phyloP scores from a whole-genome alignment of 2,113 vertebrate species.

The Odontesthes bonariensis region DNA sequence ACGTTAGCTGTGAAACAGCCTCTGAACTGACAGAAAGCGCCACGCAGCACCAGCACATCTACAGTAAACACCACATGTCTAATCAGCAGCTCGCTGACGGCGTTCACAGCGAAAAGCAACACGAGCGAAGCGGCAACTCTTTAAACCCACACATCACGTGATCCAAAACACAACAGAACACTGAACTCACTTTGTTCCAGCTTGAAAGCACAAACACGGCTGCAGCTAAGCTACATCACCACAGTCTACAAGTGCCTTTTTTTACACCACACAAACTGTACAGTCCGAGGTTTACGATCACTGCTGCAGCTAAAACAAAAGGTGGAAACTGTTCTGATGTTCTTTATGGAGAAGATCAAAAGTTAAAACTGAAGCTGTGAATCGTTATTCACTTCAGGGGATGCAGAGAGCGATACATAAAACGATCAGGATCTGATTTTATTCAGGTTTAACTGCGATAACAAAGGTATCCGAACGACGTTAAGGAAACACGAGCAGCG shows the following conservation, averaged over 20 bases:
- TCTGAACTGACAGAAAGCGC: conserved; percentile 26
- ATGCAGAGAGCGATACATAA: too few relatives aligned
- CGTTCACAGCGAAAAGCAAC: neutral
- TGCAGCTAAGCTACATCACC: neutral
- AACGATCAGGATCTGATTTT: too few relatives aligned
- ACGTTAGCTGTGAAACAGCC: neutral
- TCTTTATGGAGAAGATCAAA: too few relatives aligned
- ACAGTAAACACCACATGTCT: conserved; percentile 3
- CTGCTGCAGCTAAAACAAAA: neutral
- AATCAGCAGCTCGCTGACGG: neutral
- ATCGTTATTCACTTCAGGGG: too few relatives aligned
- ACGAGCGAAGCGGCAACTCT: conserved; percentile 17
- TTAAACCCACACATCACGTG: conserved; percentile 22
- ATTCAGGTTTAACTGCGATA: too few relatives aligned
- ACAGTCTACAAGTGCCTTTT: neutral
- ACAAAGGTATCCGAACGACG: too few relatives aligned
- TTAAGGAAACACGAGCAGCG: too few relatives aligned
- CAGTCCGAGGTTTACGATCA: conserved; percentile 5
- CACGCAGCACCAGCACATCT: neutral
- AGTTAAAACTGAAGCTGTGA: too few relatives aligned
- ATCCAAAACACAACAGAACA: conserved; percentile 21
- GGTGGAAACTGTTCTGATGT: neutral
- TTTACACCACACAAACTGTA: conserved; percentile 21
- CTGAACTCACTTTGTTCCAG: conserved; percentile 27
- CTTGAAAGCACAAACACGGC: conserved; percentile 17